Evolutionary conservation across 1,140 invertebrate species (phyloP).

Genomic region (Lucilia cuprina): DNA sequence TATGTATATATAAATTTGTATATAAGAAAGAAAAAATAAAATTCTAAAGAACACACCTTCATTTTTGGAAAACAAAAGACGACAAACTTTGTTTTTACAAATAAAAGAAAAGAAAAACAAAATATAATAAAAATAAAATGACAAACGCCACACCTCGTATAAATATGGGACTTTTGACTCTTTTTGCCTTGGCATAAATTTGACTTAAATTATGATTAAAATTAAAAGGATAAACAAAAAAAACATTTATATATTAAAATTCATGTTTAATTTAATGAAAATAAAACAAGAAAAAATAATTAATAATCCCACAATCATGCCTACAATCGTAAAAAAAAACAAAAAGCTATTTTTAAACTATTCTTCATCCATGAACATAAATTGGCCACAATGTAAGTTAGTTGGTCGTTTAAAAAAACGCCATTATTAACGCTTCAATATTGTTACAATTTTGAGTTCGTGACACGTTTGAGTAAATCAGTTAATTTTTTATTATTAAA

Average conservation of each 20-base stretch:
- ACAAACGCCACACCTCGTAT: background rate
- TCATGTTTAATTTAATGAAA: background rate
- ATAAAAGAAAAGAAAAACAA: background rate
- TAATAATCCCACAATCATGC: background rate
- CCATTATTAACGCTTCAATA: conserved; percentile 14
- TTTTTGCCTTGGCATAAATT: conserved; percentile 2
- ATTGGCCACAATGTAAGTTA: background rate
- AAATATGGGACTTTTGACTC: background rate
- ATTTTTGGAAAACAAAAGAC: background rate
- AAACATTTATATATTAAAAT: background rate
- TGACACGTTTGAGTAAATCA: conserved; percentile 26
- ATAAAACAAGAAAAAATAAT: background rate
- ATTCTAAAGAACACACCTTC: background rate
- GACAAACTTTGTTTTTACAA: background rate
- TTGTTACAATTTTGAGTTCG: conserved; percentile 3
- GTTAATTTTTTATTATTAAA: conserved; percentile 8
- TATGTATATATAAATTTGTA: too few species aligned
- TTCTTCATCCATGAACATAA: background rate
- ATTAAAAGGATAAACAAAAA: background rate
- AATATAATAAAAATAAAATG: background rate
- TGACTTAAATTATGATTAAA: background rate
- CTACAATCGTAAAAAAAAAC: background rate
- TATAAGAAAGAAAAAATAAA: background rate
- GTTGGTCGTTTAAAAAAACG: background rate
- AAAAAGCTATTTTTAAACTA: background rate